phyloP scores from a whole-genome alignment of 2,113 vertebrate species.

The Chlorocebus sabaeus region DNA sequence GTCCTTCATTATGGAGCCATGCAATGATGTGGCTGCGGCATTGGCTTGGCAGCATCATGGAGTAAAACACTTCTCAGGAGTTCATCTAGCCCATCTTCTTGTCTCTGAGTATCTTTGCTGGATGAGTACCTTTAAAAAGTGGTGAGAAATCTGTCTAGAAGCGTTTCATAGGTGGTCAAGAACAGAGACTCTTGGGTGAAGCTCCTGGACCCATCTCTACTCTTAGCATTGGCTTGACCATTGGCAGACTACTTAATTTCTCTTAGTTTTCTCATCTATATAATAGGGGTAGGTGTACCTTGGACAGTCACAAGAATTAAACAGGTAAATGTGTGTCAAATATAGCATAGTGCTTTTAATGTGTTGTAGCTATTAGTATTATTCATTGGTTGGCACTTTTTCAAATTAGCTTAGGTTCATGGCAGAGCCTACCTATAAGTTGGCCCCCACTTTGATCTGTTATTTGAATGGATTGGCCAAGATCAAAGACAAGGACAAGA shows the following conservation, averaged over 20 bases:
- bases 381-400: not conserved
- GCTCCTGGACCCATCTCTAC: not conserved
- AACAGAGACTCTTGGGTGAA: not conserved
- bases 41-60: not conserved
- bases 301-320: not conserved
- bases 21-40: not conserved
- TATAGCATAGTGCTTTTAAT: not conserved
- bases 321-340: not conserved
- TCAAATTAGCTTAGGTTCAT: not conserved
- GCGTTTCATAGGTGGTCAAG: not conserved
- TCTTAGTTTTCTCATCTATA: not conserved
- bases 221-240: not conserved
- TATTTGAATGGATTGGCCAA: not conserved
- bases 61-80: not conserved
- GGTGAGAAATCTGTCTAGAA: not conserved
- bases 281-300: not conserved
- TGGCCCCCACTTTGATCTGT: not conserved
- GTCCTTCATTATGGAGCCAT: not conserved
- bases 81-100: not conserved
- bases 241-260: not conserved
- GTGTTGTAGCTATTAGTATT: not conserved
- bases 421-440: not conserved
- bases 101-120: not conserved
- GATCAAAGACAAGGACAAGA: not conserved
- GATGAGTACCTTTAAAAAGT: not conserved